phyloP scores from a whole-genome alignment of 2,797 vertebrate genomes.

The Ateles fusciceps region DNA sequence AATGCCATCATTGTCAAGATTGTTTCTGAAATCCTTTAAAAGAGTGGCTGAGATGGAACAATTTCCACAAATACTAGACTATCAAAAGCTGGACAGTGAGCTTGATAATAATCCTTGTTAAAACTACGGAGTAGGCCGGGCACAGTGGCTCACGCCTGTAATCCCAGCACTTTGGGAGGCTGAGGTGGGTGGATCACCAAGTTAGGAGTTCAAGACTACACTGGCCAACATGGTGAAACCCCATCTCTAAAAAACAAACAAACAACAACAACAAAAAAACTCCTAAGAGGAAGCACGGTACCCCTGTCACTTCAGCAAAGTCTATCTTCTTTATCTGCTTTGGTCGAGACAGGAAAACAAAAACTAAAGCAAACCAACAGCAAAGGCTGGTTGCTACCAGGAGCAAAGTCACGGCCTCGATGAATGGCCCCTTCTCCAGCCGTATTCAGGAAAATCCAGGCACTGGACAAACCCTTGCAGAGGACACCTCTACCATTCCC shows the following conservation, averaged over 20 bases:
- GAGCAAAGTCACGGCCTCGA: neutral
- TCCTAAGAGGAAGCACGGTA: neutral
- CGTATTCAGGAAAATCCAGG: neutral
- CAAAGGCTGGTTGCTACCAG: neutral
- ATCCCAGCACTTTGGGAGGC: too few relatives aligned
- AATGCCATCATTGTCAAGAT: neutral
- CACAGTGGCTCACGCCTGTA: too few relatives aligned
- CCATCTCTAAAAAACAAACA: neutral
- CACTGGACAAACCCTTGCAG: neutral
- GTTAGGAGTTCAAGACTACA: too few relatives aligned
- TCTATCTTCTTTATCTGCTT: neutral
- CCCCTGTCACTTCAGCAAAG: neutral
- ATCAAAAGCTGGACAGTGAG: neutral
- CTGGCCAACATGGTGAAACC: too few relatives aligned
- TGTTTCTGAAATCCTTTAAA: neutral
- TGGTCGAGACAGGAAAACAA: neutral
- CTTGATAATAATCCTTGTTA: neutral
- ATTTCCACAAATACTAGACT: neutral
- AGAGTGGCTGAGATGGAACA: neutral
- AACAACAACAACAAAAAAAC: neutral
- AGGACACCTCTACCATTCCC: neutral
- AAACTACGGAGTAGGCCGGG: neutral
- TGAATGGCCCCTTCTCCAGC: too few relatives aligned
- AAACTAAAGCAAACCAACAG: neutral
- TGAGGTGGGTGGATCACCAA: too few relatives aligned